These are phyloP conservation scores for Cyprinodon brontotheroides DNA, from an alignment of 2,113 vertebrate genomes.

Conservation along the genomic window DNA sequence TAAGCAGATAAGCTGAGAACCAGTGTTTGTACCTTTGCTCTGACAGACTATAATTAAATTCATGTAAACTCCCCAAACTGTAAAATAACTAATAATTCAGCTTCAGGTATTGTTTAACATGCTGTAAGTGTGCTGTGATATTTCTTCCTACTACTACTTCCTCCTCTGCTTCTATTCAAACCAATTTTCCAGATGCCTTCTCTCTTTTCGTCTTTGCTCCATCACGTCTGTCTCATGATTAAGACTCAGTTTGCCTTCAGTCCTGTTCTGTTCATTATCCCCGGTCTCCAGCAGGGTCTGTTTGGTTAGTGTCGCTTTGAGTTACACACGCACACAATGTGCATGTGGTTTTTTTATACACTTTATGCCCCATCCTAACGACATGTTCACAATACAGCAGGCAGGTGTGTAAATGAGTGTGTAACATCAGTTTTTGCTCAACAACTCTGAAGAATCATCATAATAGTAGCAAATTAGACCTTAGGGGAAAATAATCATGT, in stretches of 20 bases:
- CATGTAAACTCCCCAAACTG: neutral
- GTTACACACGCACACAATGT: constrained; percentile 53
- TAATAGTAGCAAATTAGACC: neutral
- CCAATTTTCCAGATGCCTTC: constrained; percentile 23
- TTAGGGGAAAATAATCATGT: neutral
- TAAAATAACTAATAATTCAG: neutral
- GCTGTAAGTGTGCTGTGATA: neutral
- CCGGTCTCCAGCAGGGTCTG: constrained; percentile 36
- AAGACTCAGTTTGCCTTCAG: constrained; percentile 48
- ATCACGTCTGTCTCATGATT: constrained; percentile 45
- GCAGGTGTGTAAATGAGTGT: neutral
- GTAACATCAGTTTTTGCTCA: neutral
- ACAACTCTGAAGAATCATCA: neutral
- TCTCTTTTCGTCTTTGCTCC: constrained; percentile 7
- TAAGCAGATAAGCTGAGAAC: neutral
- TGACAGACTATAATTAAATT: neutral
- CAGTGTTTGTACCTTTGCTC: neutral
- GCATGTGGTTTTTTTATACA: constrained; percentile 45
- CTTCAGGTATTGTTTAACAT: neutral
- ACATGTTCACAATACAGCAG: constrained; percentile 3
- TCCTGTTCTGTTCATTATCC: constrained; percentile 61
- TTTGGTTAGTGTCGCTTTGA: constrained; percentile 67
- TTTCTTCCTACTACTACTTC: neutral
- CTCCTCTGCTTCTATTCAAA: constrained; percentile 4
- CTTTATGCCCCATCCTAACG: constrained; percentile 21